phyloP scores from a whole-genome alignment of 2,797 vertebrate genomes.

The Tangara arthus region DNA sequence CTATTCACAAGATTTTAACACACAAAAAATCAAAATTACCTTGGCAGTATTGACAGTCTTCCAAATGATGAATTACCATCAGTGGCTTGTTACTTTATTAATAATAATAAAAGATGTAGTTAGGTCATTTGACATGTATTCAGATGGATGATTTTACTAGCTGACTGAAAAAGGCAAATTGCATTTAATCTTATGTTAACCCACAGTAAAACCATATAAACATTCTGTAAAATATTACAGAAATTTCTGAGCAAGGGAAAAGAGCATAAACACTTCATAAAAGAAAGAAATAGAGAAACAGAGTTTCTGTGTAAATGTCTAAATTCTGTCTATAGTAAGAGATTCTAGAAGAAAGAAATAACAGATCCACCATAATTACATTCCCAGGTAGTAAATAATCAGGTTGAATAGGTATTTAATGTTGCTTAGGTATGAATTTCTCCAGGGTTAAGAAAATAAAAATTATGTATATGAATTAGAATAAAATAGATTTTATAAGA shows the following conservation, averaged over 20 bases:
- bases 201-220: neutral
- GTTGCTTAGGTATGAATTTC: neutral
- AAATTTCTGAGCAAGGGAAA: neutral
- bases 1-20: neutral
- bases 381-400: neutral
- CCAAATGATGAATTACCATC: conserved; percentile 81
- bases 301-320: neutral
- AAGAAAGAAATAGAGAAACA: neutral
- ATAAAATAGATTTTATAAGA: neutral
- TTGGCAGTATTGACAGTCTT: conserved; percentile 76
- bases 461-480: neutral
- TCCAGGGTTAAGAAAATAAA: neutral
- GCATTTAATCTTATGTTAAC: neutral
- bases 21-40: conserved; percentile 60
- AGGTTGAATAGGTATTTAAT: neutral
- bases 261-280: neutral
- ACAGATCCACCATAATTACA: neutral
- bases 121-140: neutral
- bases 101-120: conserved; percentile 15
- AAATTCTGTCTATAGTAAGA: neutral
- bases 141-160: neutral
- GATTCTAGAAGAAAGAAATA: neutral
- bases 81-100: conserved; percentile 77
- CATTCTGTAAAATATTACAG: neutral
- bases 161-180: neutral